Evolutionary conservation across 2,797 vertebrate species (phyloP).

Genomic region (Sebastiscus tertius): DNA sequence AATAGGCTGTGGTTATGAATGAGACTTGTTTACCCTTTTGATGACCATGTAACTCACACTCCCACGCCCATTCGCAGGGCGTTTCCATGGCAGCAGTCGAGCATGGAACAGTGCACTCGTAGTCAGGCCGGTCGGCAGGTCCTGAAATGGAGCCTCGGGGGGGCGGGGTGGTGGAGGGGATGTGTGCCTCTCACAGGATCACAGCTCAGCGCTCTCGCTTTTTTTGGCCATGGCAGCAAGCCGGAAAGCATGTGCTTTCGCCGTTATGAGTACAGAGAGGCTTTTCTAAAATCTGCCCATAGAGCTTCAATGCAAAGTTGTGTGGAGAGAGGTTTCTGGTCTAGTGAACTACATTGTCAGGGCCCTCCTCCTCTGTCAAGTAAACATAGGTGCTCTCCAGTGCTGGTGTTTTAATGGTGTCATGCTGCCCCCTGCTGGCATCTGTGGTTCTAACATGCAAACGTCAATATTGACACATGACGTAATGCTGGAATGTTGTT

Average conservation of each 20-base stretch:
- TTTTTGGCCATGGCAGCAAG: conserved; percentile 63
- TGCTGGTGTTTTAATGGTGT: conserved; percentile 7
- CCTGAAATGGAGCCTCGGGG: conserved; percentile 74
- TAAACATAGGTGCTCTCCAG: conserved; percentile 42
- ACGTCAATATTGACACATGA: conserved; percentile 36
- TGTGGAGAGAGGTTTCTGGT: conserved; percentile 30
- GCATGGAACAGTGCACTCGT: conserved; percentile 69
- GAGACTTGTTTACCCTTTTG: conserved; percentile 84
- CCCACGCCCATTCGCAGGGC: conserved; percentile 77
- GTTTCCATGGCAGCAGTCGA: conserved; percentile 81
- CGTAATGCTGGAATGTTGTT: conserved; percentile 40
- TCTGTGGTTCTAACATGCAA: neutral
- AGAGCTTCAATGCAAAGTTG: conserved; percentile 51
- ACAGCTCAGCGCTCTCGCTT: conserved; percentile 52
- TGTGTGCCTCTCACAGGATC: conserved; percentile 62
- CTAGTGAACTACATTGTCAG: conserved; percentile 71
- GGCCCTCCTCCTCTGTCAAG: conserved; percentile 32
- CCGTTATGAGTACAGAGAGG: conserved; percentile 46
- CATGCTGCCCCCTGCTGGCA: conserved; percentile 77
- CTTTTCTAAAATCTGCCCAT: conserved; percentile 60
- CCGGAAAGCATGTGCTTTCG: conserved; percentile 51
- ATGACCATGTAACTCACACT: conserved; percentile 80
- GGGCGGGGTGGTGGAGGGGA: neutral
- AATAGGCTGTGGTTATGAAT: conserved; percentile 79
- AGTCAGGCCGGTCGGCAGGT: conserved; percentile 65